phyloP scores from a whole-genome alignment of 1,140 invertebrate genomes.

The Lordiphosa collinella region DNA sequence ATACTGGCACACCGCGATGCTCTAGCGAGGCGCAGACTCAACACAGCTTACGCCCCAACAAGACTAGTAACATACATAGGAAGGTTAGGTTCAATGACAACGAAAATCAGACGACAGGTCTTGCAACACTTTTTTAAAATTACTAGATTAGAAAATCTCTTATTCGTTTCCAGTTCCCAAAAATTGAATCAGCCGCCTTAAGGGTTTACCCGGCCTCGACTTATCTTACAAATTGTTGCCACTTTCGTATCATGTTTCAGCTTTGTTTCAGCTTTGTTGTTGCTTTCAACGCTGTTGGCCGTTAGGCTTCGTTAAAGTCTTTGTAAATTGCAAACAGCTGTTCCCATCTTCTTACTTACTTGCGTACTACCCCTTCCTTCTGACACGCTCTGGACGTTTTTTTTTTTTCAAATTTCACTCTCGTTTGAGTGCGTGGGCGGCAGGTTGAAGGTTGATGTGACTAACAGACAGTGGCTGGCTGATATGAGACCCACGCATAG shows the following conservation, averaged over 20 bases:
- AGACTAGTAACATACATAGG: no score
- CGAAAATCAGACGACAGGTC: no score
- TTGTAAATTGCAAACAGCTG: conserved; percentile 28
- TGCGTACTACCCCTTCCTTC: not conserved
- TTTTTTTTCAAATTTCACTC: conserved; percentile 18
- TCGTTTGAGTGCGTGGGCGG: conserved; percentile 19
- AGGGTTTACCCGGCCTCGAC: not conserved
- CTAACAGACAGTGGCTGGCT: conserved; percentile 1
- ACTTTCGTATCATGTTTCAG: conserved; percentile 9
- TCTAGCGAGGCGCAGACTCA: no score
- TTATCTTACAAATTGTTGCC: not conserved
- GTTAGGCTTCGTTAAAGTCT: conserved; percentile 21
- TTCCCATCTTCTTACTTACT: conserved; percentile 5
- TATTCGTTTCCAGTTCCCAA: not conserved
- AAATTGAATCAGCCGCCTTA: no score
- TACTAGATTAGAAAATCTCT: not conserved
- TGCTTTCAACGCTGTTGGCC: conserved; percentile 5
- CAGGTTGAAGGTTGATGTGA: not conserved
- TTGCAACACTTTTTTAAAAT: no score
- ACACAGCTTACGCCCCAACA: no score
- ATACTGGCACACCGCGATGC: no score
- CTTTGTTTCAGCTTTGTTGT: conserved; percentile 2
- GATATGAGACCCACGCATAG: conserved; percentile 26
- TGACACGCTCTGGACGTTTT: not conserved
- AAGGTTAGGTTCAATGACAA: no score